phyloP scores from a whole-genome alignment of 2,797 vertebrate genomes.

The Erethizon dorsatum region DNA sequence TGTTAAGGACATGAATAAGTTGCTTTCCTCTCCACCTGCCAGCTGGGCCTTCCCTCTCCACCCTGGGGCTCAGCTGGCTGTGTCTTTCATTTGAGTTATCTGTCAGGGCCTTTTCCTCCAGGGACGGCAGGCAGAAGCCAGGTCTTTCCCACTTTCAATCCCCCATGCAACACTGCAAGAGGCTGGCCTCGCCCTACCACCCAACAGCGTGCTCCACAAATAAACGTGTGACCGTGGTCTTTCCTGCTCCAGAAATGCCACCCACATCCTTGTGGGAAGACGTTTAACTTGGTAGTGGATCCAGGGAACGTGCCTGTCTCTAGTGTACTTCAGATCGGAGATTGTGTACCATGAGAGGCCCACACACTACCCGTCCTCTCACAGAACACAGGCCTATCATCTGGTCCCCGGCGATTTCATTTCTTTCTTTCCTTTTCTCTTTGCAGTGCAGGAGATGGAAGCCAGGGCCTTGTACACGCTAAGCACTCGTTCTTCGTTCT shows the following conservation, averaged over 20 bases:
- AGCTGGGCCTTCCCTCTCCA: background rate
- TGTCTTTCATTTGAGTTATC: background rate
- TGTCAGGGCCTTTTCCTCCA: background rate
- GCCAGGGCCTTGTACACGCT: background rate
- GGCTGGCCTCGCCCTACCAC: too few species aligned
- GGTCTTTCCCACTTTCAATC: background rate
- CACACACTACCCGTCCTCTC: too few species aligned
- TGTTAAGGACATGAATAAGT: background rate
- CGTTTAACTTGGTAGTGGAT: background rate
- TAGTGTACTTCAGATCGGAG: background rate
- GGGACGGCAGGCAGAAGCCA: background rate
- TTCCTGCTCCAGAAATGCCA: background rate
- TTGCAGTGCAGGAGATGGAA: too few species aligned
- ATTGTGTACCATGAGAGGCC: background rate
- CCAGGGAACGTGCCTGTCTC: background rate
- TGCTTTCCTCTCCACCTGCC: background rate
- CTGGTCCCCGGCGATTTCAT: background rate
- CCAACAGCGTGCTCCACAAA: background rate
- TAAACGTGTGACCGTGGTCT: accelerated
- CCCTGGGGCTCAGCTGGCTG: background rate
- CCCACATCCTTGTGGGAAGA: background rate
- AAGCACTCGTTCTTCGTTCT: background rate
- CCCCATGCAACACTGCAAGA: too few species aligned
- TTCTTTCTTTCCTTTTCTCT: background rate
- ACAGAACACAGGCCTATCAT: background rate